Evolutionary conservation across 2,797 vertebrate species (phyloP).

Genomic region (Gallinago solitaria): DNA sequence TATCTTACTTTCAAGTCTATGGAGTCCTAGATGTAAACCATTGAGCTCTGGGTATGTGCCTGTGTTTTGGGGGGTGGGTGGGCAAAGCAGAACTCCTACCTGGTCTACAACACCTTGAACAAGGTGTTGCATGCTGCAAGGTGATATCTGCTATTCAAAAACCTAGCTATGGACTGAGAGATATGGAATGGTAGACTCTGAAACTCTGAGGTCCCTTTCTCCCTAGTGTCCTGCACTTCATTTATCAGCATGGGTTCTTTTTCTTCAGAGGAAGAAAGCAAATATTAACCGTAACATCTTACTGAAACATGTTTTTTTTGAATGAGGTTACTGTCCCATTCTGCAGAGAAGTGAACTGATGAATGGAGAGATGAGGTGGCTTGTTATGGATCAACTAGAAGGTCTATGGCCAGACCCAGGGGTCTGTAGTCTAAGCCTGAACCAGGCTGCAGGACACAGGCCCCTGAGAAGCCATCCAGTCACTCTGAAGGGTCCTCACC

Average conservation of each 20-base stretch:
- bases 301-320: background rate
- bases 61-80: fast-evolving
- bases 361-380: background rate
- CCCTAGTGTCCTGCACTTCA: background rate
- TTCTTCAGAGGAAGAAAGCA: background rate
- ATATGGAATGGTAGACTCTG: background rate
- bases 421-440: background rate
- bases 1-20: background rate
- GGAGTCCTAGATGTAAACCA: background rate
- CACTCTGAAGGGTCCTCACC: background rate
- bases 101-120: background rate
- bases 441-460: background rate
- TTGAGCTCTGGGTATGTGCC: background rate
- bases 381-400: background rate
- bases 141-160: background rate
- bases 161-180: background rate
- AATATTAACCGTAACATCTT: background rate
- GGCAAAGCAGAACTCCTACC: fast-evolving
- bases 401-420: background rate
- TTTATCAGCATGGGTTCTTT: background rate
- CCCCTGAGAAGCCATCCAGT: background rate
- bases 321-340: background rate
- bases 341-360: background rate
- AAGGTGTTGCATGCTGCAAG: background rate
- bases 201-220: background rate